Evolutionary conservation across 2,797 vertebrate genomes (phyloP), one percentile per base, ranked within the genome.

Genomic region (Molossus alvarezi): DNA sequence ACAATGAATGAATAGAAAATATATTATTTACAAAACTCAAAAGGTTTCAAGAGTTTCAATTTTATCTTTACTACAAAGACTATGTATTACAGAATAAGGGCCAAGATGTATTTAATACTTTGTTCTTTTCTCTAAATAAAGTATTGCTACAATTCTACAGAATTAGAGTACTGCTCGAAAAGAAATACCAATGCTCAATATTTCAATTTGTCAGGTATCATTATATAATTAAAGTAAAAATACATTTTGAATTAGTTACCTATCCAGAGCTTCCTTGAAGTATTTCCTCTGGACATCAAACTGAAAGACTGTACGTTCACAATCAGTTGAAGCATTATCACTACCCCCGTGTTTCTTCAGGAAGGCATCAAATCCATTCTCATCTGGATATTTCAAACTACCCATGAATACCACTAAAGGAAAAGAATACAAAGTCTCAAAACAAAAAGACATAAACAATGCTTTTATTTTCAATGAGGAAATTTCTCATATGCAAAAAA

Each of bases 361-460:
- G 97, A 99, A 99, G 0, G 99, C 99, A 60, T 99, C 99, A 17
- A 99, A 99, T 33, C 99, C 99, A 23, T 99, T 99, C 97, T 99
- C 99, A 57, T 99, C 99, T 0, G 99, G 99, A 93, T 99, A 99
- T 96, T 99, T 99, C 98, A 99, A 98, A 97, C 99, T 99, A 97
- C 99, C 99, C 99, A 99, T 99, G 71, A 99, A 99, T 88, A 99
- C 99, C 99, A 99, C 99, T 99, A 98, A 72, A 96, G 77, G 91
- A 6, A 96, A 94, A 98, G 75, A 97, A 20, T 60, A 97, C 83
- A 95, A 25, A 92, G 45, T 97, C 12, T 95, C 4, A 96, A 18
- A 95, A 93, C 55, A 96, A 25, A 94, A 97, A 95, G 25, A 84
- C 67, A 94, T 6, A 94, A 41, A 75, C 20, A 69, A 80, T 87